phyloP scores from a whole-genome alignment of 2,797 vertebrate genomes.

The Bradypodion pumilum region DNA sequence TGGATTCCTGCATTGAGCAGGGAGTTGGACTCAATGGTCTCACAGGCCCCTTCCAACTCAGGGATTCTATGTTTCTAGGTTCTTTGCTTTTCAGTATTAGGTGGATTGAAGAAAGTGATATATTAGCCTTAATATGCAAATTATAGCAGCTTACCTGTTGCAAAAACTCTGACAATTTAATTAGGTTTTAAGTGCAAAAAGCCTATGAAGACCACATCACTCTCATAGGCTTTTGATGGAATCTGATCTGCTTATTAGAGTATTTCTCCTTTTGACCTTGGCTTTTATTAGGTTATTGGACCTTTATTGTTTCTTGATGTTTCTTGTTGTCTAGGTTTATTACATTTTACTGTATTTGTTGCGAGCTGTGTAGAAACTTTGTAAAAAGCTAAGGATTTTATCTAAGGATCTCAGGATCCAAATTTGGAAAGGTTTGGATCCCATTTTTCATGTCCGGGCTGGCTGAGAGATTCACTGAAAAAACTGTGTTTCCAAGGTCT shows the following conservation, averaged over 20 bases:
- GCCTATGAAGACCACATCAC: neutral
- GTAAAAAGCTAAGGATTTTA: neutral
- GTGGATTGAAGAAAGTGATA: neutral
- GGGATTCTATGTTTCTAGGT: no score
- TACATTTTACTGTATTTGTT: neutral
- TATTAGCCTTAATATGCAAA: neutral
- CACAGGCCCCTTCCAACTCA: no score
- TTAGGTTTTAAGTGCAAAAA: neutral
- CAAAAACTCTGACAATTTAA: neutral
- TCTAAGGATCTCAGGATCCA: constrained; percentile 5
- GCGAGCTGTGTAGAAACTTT: neutral
- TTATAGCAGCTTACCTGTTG: neutral
- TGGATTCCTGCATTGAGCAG: no score
- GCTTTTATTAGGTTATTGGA: neutral
- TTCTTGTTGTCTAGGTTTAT: neutral
- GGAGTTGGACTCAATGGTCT: no score
- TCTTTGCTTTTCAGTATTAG: neutral
- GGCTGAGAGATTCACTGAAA: no score
- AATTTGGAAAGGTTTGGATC: neutral
- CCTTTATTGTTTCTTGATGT: neutral
- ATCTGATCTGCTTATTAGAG: neutral
- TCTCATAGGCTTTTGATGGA: neutral
- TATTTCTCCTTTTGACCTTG: neutral
- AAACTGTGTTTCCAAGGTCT: neutral
- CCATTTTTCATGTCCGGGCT: no score